Conservation (phyloP, 2,888 invertebrate species). For the Carterocephalus palaemon region DNA sequence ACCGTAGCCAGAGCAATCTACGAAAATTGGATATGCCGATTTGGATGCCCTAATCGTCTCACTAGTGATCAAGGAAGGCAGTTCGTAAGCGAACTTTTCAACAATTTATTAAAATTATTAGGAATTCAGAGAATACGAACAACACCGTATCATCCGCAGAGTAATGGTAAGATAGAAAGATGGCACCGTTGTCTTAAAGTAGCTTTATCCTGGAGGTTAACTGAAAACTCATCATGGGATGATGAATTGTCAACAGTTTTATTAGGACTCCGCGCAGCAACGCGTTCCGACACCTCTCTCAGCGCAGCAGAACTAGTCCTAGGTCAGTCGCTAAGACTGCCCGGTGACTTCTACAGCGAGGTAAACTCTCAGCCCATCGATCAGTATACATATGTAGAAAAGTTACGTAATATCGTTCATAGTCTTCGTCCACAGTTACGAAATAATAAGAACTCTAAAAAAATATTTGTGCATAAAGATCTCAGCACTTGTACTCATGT, state of each 20-base stretch:
- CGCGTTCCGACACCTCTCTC: not conserved
- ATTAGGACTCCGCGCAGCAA: not conserved
- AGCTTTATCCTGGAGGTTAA: not conserved
- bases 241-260: not conserved
- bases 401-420: not conserved
- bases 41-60: slow-evolving; percentile 16
- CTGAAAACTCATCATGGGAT: not conserved
- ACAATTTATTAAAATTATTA: slow-evolving; percentile 5
- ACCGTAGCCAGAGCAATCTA: slow-evolving; percentile 32
- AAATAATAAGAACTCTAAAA: not conserved
- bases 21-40: slow-evolving; percentile 22
- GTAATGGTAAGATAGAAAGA: slow-evolving; percentile 1
- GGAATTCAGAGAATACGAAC: slow-evolving; percentile 7
- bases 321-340: not conserved
- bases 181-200: slow-evolving; percentile 1
- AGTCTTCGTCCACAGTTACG: not conserved
- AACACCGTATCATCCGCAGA: slow-evolving; percentile 13
- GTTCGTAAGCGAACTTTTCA: slow-evolving; percentile 8
- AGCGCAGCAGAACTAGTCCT: not conserved
- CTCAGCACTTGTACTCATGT: slow-evolving; percentile 8
- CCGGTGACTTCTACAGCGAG: not conserved
- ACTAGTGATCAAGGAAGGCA: slow-evolving; percentile 17
- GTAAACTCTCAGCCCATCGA: not conserved
- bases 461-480: slow-evolving; percentile 6
- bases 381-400: not conserved